A percentile compares a stretch with the other conserved stretches of the same genome.
phyloP scores from a whole-genome alignment of 53 echinoderm and acorn worm species.

The Hippasteria phrygiana region DNA sequence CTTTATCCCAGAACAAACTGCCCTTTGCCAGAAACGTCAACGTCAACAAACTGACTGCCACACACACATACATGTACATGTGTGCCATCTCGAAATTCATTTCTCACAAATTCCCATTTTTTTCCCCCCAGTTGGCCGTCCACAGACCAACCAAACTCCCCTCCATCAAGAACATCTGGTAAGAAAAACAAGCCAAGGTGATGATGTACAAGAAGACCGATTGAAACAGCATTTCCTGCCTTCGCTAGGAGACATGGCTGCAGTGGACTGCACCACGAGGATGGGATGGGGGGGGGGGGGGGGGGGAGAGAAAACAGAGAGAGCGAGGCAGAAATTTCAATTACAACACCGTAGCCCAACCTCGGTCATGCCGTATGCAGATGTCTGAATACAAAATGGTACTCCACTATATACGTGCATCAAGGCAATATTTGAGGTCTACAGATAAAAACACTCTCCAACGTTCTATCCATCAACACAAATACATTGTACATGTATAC shows the following conservation, averaged over 20 bases:
- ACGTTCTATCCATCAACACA: too few relatives aligned
- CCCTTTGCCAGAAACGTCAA: not conserved
- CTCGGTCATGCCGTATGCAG: not conserved
- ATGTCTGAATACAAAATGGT: not conserved
- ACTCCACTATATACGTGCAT: not conserved
- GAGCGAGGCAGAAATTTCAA: not conserved
- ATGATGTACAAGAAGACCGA: not conserved
- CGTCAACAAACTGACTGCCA: too few relatives aligned
- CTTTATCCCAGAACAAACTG: not conserved
- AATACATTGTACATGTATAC: too few relatives aligned
- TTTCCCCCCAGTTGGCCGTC: not conserved
- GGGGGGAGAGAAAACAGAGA: not conserved
- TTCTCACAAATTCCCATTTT: too few relatives aligned
- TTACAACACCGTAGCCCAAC: not conserved
- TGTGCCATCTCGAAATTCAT: too few relatives aligned
- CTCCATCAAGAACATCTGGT: too few relatives aligned
- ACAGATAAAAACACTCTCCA: too few relatives aligned
- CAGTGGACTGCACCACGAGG: not conserved
- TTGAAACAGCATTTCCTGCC: not conserved
- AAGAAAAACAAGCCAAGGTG: too few relatives aligned
- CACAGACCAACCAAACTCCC: not conserved
- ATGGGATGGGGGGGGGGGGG: not conserved
- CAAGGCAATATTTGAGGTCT: not conserved
- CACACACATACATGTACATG: too few relatives aligned
- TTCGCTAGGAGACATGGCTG: not conserved